phyloP scores from a whole-genome alignment of 2,113 vertebrate genomes.

The Campylomormyrus numenius region DNA sequence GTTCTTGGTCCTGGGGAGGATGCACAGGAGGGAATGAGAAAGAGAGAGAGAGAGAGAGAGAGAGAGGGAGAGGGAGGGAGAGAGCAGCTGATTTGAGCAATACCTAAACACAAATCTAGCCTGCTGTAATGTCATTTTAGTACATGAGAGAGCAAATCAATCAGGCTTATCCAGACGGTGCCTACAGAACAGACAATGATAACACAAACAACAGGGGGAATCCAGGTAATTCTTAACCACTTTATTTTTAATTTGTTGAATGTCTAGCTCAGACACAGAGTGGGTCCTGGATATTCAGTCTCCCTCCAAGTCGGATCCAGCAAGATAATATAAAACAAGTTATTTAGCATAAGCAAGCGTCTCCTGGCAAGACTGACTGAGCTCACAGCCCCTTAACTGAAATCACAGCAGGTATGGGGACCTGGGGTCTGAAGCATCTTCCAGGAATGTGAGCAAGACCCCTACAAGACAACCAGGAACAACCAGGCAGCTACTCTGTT shows the following conservation, averaged over 20 bases:
- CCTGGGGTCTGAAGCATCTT: neutral
- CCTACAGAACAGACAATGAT: neutral
- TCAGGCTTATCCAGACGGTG: neutral
- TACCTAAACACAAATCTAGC: neutral
- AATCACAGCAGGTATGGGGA: neutral
- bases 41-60: neutral
- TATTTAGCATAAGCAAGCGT: neutral
- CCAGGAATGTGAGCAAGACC: neutral
- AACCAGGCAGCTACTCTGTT: neutral
- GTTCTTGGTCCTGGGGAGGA: constrained; percentile 79
- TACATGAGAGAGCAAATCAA: neutral
- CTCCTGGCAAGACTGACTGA: neutral
- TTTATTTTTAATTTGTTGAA: neutral
- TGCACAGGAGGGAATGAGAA: neutral
- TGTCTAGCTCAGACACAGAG: neutral
- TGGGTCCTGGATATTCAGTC: neutral
- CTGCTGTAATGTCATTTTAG: neutral
- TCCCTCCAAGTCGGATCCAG: neutral
- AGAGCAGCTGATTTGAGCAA: neutral
- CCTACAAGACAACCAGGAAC: neutral
- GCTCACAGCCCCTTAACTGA: neutral
- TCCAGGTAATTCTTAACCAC: neutral
- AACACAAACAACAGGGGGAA: neutral
- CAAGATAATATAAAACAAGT: neutral
- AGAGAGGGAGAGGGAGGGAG: neutral